Conservation (phyloP, 2,797 vertebrate genomes). For the Triplophysa bombifrons region DNA sequence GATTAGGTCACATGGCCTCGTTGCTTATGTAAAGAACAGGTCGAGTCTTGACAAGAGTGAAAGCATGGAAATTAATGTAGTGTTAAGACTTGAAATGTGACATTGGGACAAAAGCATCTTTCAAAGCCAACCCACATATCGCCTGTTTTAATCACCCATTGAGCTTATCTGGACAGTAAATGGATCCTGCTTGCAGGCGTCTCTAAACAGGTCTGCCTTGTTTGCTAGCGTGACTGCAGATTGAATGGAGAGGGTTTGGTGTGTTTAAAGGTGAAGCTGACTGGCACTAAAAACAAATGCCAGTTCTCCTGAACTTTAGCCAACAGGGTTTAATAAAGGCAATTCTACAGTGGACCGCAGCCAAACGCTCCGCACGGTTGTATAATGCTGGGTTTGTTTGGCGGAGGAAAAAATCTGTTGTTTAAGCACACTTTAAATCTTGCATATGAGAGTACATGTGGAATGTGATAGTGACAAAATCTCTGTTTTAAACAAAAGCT, state of each 20-base stretch:
- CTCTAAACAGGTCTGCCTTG: slow-evolving; percentile 40
- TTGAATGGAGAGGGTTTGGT: slow-evolving; percentile 45
- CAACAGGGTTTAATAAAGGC: slow-evolving; percentile 58
- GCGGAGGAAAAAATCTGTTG: slow-evolving; percentile 14
- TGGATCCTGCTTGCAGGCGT: neutral
- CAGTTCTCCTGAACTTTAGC: slow-evolving; percentile 59
- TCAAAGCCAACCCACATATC: neutral
- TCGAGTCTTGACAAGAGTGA: neutral
- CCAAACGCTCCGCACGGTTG: slow-evolving; percentile 64
- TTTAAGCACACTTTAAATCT: neutral
- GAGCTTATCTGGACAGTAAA: slow-evolving; percentile 4
- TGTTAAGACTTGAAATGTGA: neutral
- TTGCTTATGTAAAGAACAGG: neutral
- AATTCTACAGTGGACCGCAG: slow-evolving; percentile 48
- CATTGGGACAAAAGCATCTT: neutral
- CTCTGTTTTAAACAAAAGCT: too few relatives aligned
- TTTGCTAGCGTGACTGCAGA: slow-evolving; percentile 46
- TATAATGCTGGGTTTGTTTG: slow-evolving; percentile 42
- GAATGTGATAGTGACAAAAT: neutral
- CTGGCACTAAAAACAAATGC: slow-evolving; percentile 59
- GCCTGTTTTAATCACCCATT: neutral
- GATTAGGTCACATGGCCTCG: neutral
- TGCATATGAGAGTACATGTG: neutral
- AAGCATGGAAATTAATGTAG: neutral
- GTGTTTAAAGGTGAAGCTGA: slow-evolving; percentile 71